Evolutionary conservation across 2,888 invertebrate genomes (phyloP).

Genomic region (Aromia moschata): DNA sequence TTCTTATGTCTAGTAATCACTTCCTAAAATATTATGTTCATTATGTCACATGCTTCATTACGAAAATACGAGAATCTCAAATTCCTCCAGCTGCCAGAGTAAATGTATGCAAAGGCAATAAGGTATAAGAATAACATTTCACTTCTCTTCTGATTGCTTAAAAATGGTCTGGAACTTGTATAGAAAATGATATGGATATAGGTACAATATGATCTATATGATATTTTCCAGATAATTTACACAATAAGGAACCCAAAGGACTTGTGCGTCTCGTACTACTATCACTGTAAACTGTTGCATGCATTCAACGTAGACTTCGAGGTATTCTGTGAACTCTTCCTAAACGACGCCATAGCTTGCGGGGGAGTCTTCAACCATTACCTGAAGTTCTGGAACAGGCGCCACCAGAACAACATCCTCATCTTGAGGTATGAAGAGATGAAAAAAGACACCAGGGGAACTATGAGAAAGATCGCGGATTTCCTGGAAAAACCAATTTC

Average conservation of each 20-base stretch:
- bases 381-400: slow-evolving; percentile 74
- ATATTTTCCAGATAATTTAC: slow-evolving; percentile 80
- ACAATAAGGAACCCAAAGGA: slow-evolving; percentile 91
- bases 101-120: too few relatives aligned
- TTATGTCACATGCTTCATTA: too few relatives aligned
- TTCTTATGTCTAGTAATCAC: too few relatives aligned
- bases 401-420: slow-evolving; percentile 76
- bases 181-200: too few relatives aligned
- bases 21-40: too few relatives aligned
- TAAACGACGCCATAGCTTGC: slow-evolving; percentile 72
- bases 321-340: slow-evolving; percentile 79
- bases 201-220: too few relatives aligned
- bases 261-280: slow-evolving; percentile 87
- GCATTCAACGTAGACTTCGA: slow-evolving; percentile 70
- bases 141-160: too few relatives aligned
- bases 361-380: slow-evolving; percentile 73
- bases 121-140: too few relatives aligned
- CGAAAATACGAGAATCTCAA: too few relatives aligned
- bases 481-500: slow-evolving; percentile 75
- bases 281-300: slow-evolving; percentile 81
- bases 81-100: too few relatives aligned
- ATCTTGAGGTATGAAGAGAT: slow-evolving; percentile 86
- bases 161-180: too few relatives aligned
- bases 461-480: slow-evolving; percentile 69
- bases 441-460: slow-evolving; percentile 75